Conservation (phyloP, 2,888 invertebrate species). For the Julus scanicus region DNA sequence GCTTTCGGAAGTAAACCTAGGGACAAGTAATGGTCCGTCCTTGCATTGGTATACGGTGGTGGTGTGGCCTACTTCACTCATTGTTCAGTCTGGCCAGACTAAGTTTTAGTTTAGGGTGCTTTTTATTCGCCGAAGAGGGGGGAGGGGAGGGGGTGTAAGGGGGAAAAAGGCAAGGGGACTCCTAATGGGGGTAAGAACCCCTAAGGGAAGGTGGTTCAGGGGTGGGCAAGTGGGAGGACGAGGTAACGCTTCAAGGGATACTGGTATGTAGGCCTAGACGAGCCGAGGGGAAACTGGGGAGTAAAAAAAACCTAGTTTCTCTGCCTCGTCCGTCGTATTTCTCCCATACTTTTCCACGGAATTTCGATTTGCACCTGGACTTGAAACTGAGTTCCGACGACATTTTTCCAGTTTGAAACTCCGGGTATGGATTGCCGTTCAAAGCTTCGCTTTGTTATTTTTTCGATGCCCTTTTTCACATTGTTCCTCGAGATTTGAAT, state of each 20-base stretch:
- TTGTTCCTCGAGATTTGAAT: too few species aligned
- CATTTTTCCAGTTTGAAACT: not conserved
- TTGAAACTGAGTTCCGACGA: not conserved
- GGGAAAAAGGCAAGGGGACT: not conserved
- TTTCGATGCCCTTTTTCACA: too few species aligned
- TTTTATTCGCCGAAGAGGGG: slow-evolving; percentile 22
- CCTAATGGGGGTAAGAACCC: slow-evolving; percentile 39
- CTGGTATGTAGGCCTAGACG: not conserved
- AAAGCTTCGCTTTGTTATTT: too few species aligned
- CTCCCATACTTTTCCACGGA: not conserved
- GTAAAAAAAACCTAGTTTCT: not conserved
- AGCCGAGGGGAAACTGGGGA: not conserved
- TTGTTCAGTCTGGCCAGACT: not conserved
- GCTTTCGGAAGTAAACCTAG: not conserved
- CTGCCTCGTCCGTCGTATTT: not conserved
- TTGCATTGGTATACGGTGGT: not conserved
- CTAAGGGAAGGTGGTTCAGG: not conserved
- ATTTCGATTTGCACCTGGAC: not conserved
- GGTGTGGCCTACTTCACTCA: not conserved
- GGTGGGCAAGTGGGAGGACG: slow-evolving; percentile 34
- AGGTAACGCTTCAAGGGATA: slow-evolving; percentile 18
- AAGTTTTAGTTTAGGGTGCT: not conserved
- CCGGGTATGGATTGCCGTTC: too few species aligned
- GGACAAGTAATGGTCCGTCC: not conserved
- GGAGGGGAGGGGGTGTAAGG: not conserved